These are phyloP conservation scores for Sapayoa aenigma DNA, from an alignment of 2,113 vertebrate species.

Conservation along the genomic window DNA sequence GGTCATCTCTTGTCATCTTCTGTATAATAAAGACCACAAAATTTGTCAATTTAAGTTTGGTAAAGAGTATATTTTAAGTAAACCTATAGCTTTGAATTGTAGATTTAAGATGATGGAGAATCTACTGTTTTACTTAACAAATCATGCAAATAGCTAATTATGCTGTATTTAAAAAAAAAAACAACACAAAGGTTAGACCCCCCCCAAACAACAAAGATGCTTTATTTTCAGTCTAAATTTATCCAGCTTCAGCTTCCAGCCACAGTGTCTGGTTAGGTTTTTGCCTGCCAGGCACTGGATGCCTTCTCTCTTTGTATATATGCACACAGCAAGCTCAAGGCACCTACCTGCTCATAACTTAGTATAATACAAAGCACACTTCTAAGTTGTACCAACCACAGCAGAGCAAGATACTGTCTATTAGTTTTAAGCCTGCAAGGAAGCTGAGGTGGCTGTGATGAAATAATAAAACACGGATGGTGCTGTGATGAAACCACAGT, in stretches of 20 bases:
- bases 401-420: neutral
- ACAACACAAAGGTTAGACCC: neutral
- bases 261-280: neutral
- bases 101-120: neutral
- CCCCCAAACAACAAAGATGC: neutral
- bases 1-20: neutral
- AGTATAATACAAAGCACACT: neutral
- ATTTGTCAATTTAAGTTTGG: neutral
- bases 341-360: neutral
- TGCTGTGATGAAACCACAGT: neutral
- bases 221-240: neutral
- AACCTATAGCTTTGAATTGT: neutral
- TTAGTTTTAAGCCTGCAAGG: neutral
- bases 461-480: too few species aligned
- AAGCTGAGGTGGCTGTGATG: neutral
- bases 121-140: neutral
- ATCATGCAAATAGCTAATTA: neutral
- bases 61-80: neutral
- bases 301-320: neutral
- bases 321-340: neutral
- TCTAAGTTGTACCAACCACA: neutral
- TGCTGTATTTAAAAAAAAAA: neutral
- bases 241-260: neutral
- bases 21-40: neutral
- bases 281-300: neutral